phyloP scores from a whole-genome alignment of 2,888 invertebrate genomes.

The Cephus pulcher region DNA sequence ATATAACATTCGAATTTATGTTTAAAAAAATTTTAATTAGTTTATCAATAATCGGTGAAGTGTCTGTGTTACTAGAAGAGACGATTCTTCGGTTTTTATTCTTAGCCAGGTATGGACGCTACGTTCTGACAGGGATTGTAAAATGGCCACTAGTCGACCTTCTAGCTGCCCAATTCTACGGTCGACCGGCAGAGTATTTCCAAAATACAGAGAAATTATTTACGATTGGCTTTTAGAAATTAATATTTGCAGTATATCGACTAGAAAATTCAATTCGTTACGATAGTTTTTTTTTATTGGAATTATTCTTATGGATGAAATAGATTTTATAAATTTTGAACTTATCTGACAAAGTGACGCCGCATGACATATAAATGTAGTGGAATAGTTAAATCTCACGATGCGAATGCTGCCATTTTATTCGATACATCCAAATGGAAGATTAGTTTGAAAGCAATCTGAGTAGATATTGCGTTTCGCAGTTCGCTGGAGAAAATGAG shows the following conservation, averaged over 20 bases:
- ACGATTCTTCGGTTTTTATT: not conserved
- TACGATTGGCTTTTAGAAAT: not conserved
- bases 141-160: slow-evolving; percentile 50
- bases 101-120: slow-evolving; percentile 37
- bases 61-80: not conserved
- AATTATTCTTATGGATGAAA: not conserved
- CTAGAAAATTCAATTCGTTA: no score
- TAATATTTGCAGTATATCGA: not conserved
- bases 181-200: slow-evolving; percentile 29
- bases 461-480: slow-evolving; percentile 25
- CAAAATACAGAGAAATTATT: slow-evolving; percentile 18
- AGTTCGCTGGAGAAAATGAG: slow-evolving; percentile 21
- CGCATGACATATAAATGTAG: not conserved
- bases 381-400: not conserved
- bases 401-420: not conserved
- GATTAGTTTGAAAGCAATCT: slow-evolving; percentile 22
- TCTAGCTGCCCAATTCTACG: slow-evolving; percentile 27
- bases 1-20: no score
- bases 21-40: no score
- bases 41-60: not conserved
- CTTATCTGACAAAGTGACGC: not conserved
- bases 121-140: slow-evolving; percentile 36
- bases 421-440: no score
- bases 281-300: no score
- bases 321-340: not conserved